These are phyloP conservation scores for Brachionus asplanchnoidis DNA, from an alignment of 1,140 invertebrate species.

Conservation along the genomic window DNA sequence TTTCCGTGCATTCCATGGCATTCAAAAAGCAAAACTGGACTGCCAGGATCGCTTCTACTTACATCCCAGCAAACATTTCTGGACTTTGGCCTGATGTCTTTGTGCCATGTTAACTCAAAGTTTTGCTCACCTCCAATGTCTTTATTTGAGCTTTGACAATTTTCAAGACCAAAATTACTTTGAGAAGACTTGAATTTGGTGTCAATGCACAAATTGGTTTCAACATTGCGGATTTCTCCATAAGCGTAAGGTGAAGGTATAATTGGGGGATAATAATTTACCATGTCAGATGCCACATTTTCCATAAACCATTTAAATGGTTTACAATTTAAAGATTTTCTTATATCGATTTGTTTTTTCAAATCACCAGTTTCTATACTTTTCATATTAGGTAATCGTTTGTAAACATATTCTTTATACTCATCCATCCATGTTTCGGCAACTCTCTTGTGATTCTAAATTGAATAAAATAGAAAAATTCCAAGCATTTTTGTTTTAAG, in stretches of 20 bases:
- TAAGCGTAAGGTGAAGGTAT: slow-evolving; percentile 81
- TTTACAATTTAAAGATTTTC: slow-evolving; percentile 78
- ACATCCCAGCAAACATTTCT: slow-evolving; percentile 66
- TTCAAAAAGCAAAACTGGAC: slow-evolving; percentile 72
- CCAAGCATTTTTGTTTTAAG: background rate
- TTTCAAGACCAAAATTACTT: slow-evolving; percentile 30
- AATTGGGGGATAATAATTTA: slow-evolving; percentile 79
- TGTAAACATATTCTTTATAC: slow-evolving; percentile 64
- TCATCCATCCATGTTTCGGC: slow-evolving; percentile 84
- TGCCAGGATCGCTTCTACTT: slow-evolving; percentile 57
- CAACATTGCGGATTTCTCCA: slow-evolving; percentile 61
- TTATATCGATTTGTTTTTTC: slow-evolving; percentile 65
- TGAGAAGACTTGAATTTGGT: slow-evolving; percentile 23
- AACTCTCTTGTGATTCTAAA: slow-evolving; percentile 72
- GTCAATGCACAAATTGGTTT: slow-evolving; percentile 42
- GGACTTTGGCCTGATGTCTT: slow-evolving; percentile 76
- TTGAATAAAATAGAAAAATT: slow-evolving; percentile 62
- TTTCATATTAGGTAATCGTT: slow-evolving; percentile 1
- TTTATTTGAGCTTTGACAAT: background rate
- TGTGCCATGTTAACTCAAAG: slow-evolving; percentile 76
- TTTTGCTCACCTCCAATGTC: slow-evolving; percentile 43
- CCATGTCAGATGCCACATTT: slow-evolving; percentile 83
- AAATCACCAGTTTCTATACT: slow-evolving; percentile 59
- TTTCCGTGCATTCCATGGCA: slow-evolving; percentile 52
- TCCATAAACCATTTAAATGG: slow-evolving; percentile 87